Evolutionary conservation across 2,797 vertebrate genomes (phyloP).

Genomic region (Catharus ustulatus): DNA sequence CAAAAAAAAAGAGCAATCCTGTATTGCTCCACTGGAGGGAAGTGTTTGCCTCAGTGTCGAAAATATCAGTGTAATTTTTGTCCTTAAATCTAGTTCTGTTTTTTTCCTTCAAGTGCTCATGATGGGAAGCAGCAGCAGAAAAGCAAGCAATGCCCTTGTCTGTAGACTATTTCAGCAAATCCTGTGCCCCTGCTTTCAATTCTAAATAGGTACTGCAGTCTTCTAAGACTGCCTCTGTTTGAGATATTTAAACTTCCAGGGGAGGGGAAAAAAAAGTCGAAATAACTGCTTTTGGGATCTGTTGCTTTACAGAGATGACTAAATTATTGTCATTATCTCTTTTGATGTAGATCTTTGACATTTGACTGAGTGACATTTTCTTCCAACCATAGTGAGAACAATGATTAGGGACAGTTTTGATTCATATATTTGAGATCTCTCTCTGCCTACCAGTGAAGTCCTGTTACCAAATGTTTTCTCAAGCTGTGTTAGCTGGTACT

Average conservation of each 20-base stretch:
- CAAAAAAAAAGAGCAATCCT: background rate
- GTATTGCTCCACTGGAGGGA: constrained; percentile 44
- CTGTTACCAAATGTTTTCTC: background rate
- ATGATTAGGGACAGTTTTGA: background rate
- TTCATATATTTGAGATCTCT: background rate
- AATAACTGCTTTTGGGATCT: background rate
- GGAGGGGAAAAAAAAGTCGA: background rate
- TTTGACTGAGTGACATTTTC: background rate
- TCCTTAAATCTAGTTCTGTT: background rate
- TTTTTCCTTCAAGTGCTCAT: background rate
- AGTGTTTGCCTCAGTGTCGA: background rate
- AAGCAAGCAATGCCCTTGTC: background rate
- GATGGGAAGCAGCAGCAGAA: background rate
- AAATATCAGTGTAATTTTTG: background rate
- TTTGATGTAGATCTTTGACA: background rate
- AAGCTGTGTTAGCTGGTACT: background rate
- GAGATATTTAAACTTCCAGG: background rate
- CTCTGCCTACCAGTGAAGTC: background rate
- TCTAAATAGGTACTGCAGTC: background rate
- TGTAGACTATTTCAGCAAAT: background rate
- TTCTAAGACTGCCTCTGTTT: background rate
- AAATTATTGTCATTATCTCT: background rate
- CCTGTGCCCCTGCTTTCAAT: background rate
- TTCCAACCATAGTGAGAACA: background rate
- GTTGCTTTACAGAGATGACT: background rate